Evolutionary conservation across 2,888 invertebrate species (phyloP).

Genomic region (Elegia similella): DNA sequence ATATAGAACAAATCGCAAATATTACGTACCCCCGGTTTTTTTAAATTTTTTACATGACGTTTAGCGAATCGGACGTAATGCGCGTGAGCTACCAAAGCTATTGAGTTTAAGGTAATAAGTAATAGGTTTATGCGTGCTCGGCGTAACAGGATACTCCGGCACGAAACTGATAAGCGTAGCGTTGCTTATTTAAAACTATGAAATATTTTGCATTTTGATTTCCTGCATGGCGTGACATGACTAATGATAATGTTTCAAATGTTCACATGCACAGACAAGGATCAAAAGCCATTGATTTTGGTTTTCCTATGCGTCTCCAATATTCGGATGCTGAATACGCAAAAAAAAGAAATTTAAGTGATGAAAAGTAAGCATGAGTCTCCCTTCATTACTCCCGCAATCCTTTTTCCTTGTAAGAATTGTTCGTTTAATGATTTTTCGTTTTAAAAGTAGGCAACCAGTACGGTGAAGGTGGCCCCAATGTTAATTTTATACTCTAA

Average conservation of each 20-base stretch:
- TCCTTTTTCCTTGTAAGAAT: too few relatives aligned
- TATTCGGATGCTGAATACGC: too few relatives aligned
- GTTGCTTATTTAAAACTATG: background rate
- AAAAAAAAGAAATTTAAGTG: too few relatives aligned
- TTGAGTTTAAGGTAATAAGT: background rate
- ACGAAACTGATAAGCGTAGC: conserved; percentile 8
- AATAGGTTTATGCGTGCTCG: conserved; percentile 13
- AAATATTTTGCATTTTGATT: conserved; percentile 6
- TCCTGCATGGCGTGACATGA: conserved; percentile 9
- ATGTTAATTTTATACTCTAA: too few relatives aligned
- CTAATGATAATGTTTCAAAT: background rate
- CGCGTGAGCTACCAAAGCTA: background rate
- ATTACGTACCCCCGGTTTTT: background rate
- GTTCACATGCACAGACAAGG: conserved; percentile 3
- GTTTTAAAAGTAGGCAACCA: too few relatives aligned
- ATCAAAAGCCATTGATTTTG: conserved; percentile 15
- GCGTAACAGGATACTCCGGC: conserved; percentile 26
- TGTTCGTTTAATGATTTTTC: too few relatives aligned
- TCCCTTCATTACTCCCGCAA: too few relatives aligned
- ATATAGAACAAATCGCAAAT: background rate
- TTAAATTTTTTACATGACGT: background rate
- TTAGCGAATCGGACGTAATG: background rate
- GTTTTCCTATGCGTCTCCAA: background rate
- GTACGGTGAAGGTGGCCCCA: too few relatives aligned
- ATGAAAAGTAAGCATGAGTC: too few relatives aligned